Conservation (phyloP, 2,797 vertebrate genomes). For the Sphenodon punctatus region DNA sequence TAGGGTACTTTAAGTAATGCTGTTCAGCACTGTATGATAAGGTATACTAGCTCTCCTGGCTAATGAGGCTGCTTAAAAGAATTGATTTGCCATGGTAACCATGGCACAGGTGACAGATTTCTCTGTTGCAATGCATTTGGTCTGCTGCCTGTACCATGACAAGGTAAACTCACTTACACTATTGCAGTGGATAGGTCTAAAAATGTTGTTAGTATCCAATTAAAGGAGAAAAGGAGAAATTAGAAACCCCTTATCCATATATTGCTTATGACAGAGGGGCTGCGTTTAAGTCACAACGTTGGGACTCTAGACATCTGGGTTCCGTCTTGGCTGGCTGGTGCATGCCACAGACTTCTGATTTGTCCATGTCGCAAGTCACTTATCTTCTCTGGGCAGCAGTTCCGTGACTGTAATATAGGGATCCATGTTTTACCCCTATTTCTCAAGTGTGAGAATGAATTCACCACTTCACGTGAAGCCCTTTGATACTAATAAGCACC, state of each 20-base stretch:
- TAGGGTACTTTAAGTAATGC: not conserved
- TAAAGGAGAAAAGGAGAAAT: not conserved
- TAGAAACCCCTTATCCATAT: not conserved
- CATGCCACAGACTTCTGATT: not conserved
- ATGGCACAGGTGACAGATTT: not conserved
- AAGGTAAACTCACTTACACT: constrained; percentile 10
- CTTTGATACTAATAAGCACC: not conserved
- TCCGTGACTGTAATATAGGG: not conserved
- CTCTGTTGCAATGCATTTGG: not conserved
- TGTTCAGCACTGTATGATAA: not conserved
- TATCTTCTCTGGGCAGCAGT: not conserved
- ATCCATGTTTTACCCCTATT: not conserved
- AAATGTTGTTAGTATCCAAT: not conserved
- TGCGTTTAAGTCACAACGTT: not conserved
- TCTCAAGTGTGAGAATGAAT: not conserved
- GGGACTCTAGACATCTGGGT: not conserved
- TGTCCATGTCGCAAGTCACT: not conserved
- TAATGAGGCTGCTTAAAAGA: not conserved
- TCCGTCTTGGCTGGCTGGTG: not conserved
- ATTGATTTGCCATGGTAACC: constrained; percentile 15
- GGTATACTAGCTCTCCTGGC: not conserved
- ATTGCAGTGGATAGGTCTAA: not conserved
- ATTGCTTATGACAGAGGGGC: not conserved
- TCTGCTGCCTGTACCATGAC: not conserved
- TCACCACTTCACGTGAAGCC: not conserved